Conservation (phyloP, 2,797 vertebrate species). For the Propithecus deckenii region DNA sequence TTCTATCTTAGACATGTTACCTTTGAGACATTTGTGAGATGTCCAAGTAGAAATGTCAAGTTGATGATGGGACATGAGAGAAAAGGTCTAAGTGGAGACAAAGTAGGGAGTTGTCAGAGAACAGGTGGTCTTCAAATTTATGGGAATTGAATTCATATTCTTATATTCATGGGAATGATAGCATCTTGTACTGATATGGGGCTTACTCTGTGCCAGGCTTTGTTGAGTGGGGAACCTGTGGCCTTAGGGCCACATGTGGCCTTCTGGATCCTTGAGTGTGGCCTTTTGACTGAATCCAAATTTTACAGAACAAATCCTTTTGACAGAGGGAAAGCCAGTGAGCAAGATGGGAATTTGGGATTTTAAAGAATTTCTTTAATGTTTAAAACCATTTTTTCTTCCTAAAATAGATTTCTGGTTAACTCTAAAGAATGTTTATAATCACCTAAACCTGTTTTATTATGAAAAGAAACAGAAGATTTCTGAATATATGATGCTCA, state of each 20-base stretch:
- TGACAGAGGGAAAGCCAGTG: neutral
- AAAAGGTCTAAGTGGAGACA: neutral
- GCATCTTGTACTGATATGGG: neutral
- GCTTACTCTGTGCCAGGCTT: neutral
- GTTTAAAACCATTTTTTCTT: neutral
- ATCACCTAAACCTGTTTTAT: neutral
- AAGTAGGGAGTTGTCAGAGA: neutral
- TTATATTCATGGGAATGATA: neutral
- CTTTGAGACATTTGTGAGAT: neutral
- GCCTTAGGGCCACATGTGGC: neutral
- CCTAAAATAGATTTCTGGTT: conserved; percentile 15
- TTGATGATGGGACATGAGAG: neutral
- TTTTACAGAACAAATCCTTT: neutral
- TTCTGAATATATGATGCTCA: neutral
- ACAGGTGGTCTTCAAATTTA: neutral
- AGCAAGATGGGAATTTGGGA: neutral
- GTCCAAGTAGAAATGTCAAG: neutral
- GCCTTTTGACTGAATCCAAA: neutral
- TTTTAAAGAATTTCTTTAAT: neutral
- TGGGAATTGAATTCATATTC: neutral
- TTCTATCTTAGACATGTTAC: neutral
- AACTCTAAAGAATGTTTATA: neutral
- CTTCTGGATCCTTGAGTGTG: neutral
- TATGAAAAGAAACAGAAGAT: neutral
- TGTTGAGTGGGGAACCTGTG: neutral